These are phyloP conservation scores for Rallus limicola DNA, from an alignment of 2,113 vertebrate genomes.

Conservation along the genomic window DNA sequence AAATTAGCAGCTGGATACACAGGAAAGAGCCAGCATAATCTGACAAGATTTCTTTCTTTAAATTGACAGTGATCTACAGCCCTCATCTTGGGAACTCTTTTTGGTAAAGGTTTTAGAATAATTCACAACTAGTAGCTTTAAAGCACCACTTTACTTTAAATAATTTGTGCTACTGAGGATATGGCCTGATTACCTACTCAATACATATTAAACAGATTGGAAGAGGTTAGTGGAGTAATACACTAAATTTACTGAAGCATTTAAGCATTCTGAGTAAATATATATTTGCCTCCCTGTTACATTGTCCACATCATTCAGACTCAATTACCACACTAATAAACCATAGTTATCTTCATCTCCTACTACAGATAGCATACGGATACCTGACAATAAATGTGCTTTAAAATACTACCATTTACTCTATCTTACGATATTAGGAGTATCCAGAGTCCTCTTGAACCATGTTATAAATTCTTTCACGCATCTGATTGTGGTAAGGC, in stretches of 20 bases:
- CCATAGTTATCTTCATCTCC: slow-evolving; percentile 3
- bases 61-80: slow-evolving; percentile 11
- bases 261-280: slow-evolving; percentile 59
- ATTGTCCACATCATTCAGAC: slow-evolving; percentile 20
- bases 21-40: not conserved
- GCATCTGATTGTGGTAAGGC: not conserved
- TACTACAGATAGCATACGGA: not conserved
- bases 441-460: not conserved
- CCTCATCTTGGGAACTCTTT: not conserved
- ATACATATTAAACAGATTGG: slow-evolving; percentile 49
- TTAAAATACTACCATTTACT: not conserved
- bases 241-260: slow-evolving; percentile 49
- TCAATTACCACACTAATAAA: slow-evolving; percentile 56
- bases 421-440: not conserved
- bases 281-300: slow-evolving; percentile 47
- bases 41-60: not conserved
- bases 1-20: slow-evolving; percentile 23
- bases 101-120: slow-evolving; percentile 2
- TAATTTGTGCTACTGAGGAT: not conserved
- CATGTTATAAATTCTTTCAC: not conserved
- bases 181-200: slow-evolving; percentile 40
- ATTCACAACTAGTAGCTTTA: slow-evolving; percentile 23
- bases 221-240: slow-evolving; percentile 52
- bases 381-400: slow-evolving; percentile 6
- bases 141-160: slow-evolving; percentile 19